phyloP scores from a whole-genome alignment of 2,888 invertebrate genomes.

The Branchellion lobata region DNA sequence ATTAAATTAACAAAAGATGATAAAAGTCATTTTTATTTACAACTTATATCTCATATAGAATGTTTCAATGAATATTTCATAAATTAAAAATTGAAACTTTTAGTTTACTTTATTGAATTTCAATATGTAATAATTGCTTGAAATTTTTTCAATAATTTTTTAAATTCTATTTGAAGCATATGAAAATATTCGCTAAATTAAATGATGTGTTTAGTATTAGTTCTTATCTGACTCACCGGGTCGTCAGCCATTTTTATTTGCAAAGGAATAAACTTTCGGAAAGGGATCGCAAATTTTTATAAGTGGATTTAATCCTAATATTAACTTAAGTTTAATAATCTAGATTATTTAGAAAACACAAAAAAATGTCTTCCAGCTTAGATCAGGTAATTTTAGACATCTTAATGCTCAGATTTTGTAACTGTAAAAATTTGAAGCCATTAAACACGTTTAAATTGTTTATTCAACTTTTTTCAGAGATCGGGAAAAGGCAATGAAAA shows the following conservation, averaged over 20 bases:
- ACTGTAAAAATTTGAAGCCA: neutral
- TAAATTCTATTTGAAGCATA: neutral
- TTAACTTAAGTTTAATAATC: neutral
- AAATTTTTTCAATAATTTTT: neutral
- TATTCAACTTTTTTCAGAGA: neutral
- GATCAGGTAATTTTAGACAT: slow-evolving; percentile 34
- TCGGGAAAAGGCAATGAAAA: slow-evolving; percentile 8
- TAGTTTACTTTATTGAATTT: too few species aligned
- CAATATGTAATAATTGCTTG: too few species aligned
- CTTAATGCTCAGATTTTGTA: neutral
- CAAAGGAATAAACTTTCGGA: slow-evolving; percentile 8
- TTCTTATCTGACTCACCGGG: slow-evolving; percentile 44
- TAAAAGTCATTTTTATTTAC: neutral
- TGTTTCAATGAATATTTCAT: too few species aligned
- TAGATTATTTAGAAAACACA: neutral
- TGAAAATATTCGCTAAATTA: neutral
- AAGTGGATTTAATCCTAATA: neutral
- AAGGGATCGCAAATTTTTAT: neutral
- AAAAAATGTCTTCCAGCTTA: slow-evolving; percentile 46
- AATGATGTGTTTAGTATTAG: slow-evolving; percentile 6
- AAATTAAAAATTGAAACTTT: too few species aligned
- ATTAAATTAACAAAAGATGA: too few species aligned
- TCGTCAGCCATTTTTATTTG: slow-evolving; percentile 38
- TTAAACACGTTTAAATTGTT: neutral
- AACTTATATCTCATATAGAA: neutral